Base-by-base conservation (phyloP, 2,888 invertebrate species). In the Aphodius granarius region DNA sequence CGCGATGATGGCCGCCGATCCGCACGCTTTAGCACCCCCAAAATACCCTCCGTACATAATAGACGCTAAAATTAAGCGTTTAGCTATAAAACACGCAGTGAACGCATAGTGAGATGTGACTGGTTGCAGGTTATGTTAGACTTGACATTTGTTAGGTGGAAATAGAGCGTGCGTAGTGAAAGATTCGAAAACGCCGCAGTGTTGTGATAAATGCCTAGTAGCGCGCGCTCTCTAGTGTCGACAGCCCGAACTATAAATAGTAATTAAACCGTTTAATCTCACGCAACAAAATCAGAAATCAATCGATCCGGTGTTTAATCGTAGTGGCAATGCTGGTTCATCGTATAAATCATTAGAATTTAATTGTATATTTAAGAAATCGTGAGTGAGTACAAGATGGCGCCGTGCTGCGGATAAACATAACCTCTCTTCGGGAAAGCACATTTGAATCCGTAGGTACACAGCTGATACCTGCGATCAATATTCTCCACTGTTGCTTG, bases 401-500 rank as follows among this genome's bases (percentile, higher is more conserved):
- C 68, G 21, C 0, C 16, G 68, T 21, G 22, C 68, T 68, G 68
- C 68, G 22, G 68, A 20, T 68, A 68, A 68, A 68, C 68, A 68
- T 68, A 68, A 68, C 68, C 68, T 68, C 68, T 68, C n/a, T 20
- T 43, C 9, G 43, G 2, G 43, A 43, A 43, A 6, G 43, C 43
- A 43, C 43, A 43, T 43, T 43, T 43, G 43, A 43, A 43, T 1
- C 43, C 43, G 43, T 43, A 43, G 43, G 43, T 43, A 43, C 43
- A 43, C 43, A 43, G 43, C 43, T 43, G 43, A 43, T 43, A 43
- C 43, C 76, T 75, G 72, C 77, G 81, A 81, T 81, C 81, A 79
- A 81, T 81, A 81, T 79, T 78, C 75, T 76, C 77, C 78, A 79
- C 81, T 82, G 81, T 81, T 82, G 81, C 81, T 80, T 77, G 71